These are phyloP conservation scores for Limnodromus scolopaceus DNA, from an alignment of 2,797 vertebrate species.

Conservation along the genomic window DNA sequence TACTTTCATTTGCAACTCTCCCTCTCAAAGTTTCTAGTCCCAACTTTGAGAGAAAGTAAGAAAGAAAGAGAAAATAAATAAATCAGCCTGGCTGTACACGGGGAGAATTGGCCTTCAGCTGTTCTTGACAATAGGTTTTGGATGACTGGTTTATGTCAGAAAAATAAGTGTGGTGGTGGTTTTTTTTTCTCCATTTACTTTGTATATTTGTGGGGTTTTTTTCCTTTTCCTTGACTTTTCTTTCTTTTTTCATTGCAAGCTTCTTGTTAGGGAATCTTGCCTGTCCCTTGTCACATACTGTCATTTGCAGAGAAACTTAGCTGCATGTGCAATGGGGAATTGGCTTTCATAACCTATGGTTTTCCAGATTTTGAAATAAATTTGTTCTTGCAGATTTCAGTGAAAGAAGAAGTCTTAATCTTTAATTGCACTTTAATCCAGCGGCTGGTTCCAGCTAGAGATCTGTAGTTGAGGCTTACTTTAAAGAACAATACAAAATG, in stretches of 20 bases:
- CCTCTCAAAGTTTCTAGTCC: not conserved
- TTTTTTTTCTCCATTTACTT: not conserved
- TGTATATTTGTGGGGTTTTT: not conserved
- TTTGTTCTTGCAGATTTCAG: not conserved
- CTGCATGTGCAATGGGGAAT: not conserved
- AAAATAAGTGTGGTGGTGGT: rapidly evolving
- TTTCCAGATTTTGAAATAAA: not conserved
- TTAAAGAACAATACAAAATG: not conserved
- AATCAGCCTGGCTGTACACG: not conserved
- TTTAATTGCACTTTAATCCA: not conserved
- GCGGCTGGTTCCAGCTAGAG: not conserved
- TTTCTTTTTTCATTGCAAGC: not conserved
- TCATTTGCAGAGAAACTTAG: not conserved
- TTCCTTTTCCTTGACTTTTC: not conserved
- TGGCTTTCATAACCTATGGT: not conserved
- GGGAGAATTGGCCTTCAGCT: not conserved
- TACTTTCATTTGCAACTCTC: conserved; percentile 28
- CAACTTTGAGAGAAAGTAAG: not conserved
- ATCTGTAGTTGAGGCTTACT: not conserved
- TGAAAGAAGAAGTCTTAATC: not conserved
- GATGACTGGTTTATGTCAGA: not conserved
- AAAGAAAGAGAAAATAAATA: not conserved
- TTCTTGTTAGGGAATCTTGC: not conserved
- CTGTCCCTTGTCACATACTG: not conserved
- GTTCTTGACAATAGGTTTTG: not conserved